phyloP scores from a whole-genome alignment of 2,797 vertebrate species.

The Cichlasoma orientale region DNA sequence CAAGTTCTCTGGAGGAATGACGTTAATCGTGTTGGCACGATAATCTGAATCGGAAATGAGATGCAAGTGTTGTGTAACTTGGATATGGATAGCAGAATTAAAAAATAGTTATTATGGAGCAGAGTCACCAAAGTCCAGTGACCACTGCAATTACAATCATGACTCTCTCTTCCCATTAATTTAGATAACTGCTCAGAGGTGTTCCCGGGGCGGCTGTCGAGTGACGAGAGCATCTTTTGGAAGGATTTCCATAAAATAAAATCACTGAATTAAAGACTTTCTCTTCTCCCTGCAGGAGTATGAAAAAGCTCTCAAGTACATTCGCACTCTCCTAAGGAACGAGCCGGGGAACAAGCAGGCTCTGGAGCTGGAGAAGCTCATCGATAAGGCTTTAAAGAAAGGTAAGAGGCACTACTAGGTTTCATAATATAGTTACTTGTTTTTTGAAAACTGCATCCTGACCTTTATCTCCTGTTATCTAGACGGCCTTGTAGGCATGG shows the following conservation, averaged over 20 bases:
- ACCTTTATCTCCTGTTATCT: constrained; percentile 17
- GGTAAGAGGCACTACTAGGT: constrained; percentile 67
- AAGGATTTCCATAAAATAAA: background rate
- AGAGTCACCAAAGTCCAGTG: background rate
- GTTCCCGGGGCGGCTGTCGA: background rate
- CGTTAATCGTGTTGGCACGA: rapidly evolving
- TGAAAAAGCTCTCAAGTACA: constrained; percentile 88
- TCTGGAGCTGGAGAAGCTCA: constrained; percentile 88
- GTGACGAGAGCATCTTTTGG: background rate
- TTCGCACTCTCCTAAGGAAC: constrained; percentile 85
- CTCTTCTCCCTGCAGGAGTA: constrained; percentile 81
- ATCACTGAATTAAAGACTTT: background rate
- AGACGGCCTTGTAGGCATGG: constrained; percentile 94
- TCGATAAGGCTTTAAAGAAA: constrained; percentile 90
- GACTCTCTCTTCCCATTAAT: background rate
- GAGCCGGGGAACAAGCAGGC: constrained; percentile 92
- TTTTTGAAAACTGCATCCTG: background rate
- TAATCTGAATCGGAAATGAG: background rate
- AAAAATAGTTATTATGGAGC: background rate
- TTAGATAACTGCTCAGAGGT: background rate
- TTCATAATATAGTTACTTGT: background rate
- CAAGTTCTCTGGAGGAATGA: background rate
- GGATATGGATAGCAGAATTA: background rate
- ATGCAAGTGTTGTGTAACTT: background rate
- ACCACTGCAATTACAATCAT: background rate